Percentiles rank a stretch among this genome's conserved stretches.
Conservation (phyloP, 2,797 vertebrate species). For the Ctenosaura bakeri region DNA sequence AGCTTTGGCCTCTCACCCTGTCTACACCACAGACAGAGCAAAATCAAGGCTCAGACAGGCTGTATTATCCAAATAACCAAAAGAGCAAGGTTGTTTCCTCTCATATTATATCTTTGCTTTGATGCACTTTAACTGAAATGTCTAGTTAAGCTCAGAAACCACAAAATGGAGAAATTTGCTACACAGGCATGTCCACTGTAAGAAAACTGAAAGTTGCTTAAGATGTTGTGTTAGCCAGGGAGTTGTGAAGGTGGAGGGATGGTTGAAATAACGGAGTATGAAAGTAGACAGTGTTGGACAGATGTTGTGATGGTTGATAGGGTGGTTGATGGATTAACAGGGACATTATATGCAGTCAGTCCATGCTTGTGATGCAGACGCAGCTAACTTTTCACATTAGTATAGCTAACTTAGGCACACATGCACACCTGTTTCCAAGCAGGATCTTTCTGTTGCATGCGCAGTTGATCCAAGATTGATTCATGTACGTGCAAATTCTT, state of each 20-base stretch:
- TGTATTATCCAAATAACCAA: not conserved
- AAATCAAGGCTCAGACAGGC: not conserved
- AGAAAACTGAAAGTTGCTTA: not conserved
- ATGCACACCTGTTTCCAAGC: not conserved
- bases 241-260: constrained; percentile 7
- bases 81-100: not conserved
- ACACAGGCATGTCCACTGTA: no score
- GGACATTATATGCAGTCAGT: not conserved
- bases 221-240: rapidly evolving
- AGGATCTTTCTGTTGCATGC: no score
- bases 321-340: not conserved
- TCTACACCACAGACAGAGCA: not conserved
- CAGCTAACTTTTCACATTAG: not conserved
- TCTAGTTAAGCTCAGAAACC: not conserved
- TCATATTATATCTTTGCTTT: not conserved
- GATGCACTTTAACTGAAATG: not conserved
- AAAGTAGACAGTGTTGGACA: not conserved
- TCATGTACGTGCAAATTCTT: not conserved
- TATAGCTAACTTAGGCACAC: not conserved
- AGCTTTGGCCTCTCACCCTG: not conserved
- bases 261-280: constrained; percentile 39
- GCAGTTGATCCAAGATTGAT: not conserved
- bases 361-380: not conserved
- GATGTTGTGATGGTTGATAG: not conserved
- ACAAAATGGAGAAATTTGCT: not conserved